Base-by-base conservation (phyloP, 1,140 invertebrate genomes). In the Diorhabda elongata region DNA sequence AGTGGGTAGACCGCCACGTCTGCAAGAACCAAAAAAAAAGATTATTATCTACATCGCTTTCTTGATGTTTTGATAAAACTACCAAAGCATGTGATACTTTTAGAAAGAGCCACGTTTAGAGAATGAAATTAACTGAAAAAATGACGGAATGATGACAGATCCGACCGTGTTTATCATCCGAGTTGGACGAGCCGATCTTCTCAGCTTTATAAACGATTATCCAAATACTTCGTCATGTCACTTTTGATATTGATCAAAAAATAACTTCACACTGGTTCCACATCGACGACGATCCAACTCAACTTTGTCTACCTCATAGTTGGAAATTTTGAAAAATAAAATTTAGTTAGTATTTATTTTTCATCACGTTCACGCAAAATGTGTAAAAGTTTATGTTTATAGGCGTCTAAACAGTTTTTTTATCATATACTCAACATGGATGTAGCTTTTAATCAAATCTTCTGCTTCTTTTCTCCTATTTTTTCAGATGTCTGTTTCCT, bases 191-290 rank as follows among this genome's bases (percentile, higher is more conserved):
- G 47, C 47, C 47, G 52, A 65, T 65, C 64, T 45, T 65, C 64
- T 65, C 64, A 61, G 63, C 61, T 63, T 68, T 68, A 72, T 69
- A 58, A 72, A 62, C 71, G 66, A 72, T 72, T 72, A 72, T 72
- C 71, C 69, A 69, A 72, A 72, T 72, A 72, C 71, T 72, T 65
- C 66, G 67, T 72, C 71, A 72, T 69, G 71, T 72, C 71, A 52
- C 9, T 43, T 58, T 52, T 7, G 44, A 68, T 72, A 64, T 60
- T 64, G 56, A 67, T 72, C 71, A 72, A 58, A 42, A 58, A 65
- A 65, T 56, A 41, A 26, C 52, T 45, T 43, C 47, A 26, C 41
- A 58, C 41, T 8, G 26, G 47, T 8, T 52, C 6, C 47, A 52
- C n/a, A 8, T n/a, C 6, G 47, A 8, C n/a, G 47, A 52, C 47